These are phyloP conservation scores for Anaspis maculata DNA, from an alignment of 2,888 invertebrate genomes.

Conservation along the genomic window DNA sequence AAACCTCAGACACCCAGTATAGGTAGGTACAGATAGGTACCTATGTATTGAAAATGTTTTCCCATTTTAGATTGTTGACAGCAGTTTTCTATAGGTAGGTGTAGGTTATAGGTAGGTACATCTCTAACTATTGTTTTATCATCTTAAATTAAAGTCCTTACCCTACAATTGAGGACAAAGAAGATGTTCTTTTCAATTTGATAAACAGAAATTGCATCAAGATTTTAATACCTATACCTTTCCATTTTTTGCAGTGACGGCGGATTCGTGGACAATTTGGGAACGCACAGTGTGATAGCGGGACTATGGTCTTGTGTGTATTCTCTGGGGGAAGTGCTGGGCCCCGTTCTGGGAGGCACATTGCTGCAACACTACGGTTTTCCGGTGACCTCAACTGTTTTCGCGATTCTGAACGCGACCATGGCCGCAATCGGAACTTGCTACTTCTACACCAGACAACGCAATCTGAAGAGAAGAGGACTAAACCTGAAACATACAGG, in stretches of 20 bases:
- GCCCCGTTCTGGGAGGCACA: slow-evolving; percentile 58
- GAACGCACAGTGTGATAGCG: slow-evolving; percentile 65
- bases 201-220: slow-evolving; percentile 2
- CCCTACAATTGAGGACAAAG: too few species aligned
- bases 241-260: slow-evolving; percentile 47
- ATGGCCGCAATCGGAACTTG: slow-evolving; percentile 36
- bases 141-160: too few species aligned
- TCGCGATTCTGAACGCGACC: slow-evolving; percentile 51
- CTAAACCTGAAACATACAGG: too few species aligned
- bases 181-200: too few species aligned
- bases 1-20: too few species aligned
- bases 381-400: slow-evolving; percentile 56
- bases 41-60: too few species aligned
- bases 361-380: slow-evolving; percentile 58
- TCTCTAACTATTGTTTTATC: too few species aligned
- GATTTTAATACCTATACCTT: background rate
- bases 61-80: too few species aligned
- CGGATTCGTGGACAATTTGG: slow-evolving; percentile 56
- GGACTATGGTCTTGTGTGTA: slow-evolving; percentile 69
- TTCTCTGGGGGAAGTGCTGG: slow-evolving; percentile 63
- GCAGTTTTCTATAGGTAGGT: too few species aligned
- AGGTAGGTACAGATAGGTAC: too few species aligned
- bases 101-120: too few species aligned
- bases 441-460: slow-evolving; percentile 19
- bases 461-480: too few species aligned